Base-by-base conservation (phyloP, 2,888 invertebrate genomes). In the Conops quadrifasciatus region DNA sequence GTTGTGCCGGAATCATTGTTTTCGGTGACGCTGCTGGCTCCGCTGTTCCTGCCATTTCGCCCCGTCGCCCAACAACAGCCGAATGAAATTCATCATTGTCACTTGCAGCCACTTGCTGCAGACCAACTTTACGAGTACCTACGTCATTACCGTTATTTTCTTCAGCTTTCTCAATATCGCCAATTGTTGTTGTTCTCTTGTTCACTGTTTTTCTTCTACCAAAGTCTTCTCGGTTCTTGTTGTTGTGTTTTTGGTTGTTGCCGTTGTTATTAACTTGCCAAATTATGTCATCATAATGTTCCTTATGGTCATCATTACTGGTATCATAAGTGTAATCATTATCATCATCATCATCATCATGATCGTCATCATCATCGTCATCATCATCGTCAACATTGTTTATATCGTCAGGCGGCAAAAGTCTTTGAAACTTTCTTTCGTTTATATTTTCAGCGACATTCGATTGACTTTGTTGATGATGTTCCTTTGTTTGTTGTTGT, bases 341-440 rank as follows among this genome's bases (percentile, higher is more conserved):
- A 49, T 70, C 72, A 64, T 36, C 36, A 36, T 36, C 30, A 43
- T 67, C 67, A 58, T 16, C 60, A 47, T 9, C 47, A 47, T 24
- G 24, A 45, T 21, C 24, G 43, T 36, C 58, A 24, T 16, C 68
- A 68, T 24, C 53, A 43, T 19, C 59, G 58, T 64, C 47, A n/a
- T 51, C 60, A n/a, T 63, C 69, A 15, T 59, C 59, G 51, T n/a
- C 58, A 66, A 67, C 45, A 64, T 56, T 47, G 45, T 66, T 65
- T 13, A 58, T 56, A 19, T 68, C 64, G 47, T 70, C 72, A 59
- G 49, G 56, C 7, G 28, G 13, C 11, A 58, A 51, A 68, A 75
- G 79, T 77, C 82, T 82, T 80, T 81, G 81, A 78, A 80, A 80
- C 81, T 83, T 81, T 78, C 79, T 80, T 75, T 78, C 81, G 77